Evolutionary conservation across 2,888 invertebrate genomes (phyloP).

Genomic region (Leptura quadrifasciata): DNA sequence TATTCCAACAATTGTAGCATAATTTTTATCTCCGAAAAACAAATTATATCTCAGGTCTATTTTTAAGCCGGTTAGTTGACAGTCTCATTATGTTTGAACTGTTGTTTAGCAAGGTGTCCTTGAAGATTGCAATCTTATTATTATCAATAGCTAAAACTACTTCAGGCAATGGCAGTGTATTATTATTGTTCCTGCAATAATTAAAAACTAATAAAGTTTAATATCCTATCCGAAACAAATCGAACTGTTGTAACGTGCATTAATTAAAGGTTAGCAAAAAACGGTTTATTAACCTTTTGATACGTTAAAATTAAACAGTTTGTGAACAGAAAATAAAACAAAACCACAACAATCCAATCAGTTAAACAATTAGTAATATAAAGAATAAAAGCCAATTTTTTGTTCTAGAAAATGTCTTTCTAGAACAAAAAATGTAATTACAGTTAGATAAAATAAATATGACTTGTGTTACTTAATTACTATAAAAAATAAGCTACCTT

Average conservation of each 20-base stretch:
- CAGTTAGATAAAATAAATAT: not conserved
- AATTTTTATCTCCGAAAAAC: not conserved
- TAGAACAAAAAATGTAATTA: not conserved
- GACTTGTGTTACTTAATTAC: not conserved
- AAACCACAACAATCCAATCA: not conserved
- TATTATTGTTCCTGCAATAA: slow-evolving; percentile 19
- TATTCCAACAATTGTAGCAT: not conserved
- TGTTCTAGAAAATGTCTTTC: no score
- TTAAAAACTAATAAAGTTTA: slow-evolving; percentile 26
- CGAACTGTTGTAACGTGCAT: slow-evolving; percentile 7
- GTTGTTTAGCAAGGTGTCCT: slow-evolving; percentile 24
- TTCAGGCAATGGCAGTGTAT: not conserved
- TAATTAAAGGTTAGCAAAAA: slow-evolving; percentile 9
- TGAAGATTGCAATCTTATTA: slow-evolving; percentile 28
- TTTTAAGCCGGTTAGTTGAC: slow-evolving; percentile 20
- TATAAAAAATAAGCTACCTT: not conserved
- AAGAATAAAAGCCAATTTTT: not conserved
- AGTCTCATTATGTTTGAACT: slow-evolving; percentile 19
- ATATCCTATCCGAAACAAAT: not conserved
- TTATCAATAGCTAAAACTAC: slow-evolving; percentile 4
- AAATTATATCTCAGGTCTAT: slow-evolving; percentile 13
- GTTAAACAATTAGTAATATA: not conserved
- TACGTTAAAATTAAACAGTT: not conserved
- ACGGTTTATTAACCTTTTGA: not conserved
- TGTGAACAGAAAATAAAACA: not conserved